Evolutionary conservation across 2,888 invertebrate species (phyloP), one percentile per base, ranked within the genome.

Genomic region (Epirrhoe alternata): DNA sequence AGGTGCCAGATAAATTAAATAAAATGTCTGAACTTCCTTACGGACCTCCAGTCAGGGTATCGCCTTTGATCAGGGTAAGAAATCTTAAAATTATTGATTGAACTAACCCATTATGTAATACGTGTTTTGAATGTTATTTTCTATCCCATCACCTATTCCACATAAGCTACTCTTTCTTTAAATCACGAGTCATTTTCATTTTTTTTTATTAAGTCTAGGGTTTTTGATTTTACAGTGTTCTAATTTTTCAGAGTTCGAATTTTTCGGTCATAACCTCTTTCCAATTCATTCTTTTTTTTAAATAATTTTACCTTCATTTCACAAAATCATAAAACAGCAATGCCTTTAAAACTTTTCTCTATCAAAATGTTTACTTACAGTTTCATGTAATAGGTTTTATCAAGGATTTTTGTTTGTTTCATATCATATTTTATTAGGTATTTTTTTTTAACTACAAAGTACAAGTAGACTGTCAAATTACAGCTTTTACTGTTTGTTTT

Each of bases 21-120:
- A 90, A 69, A 78, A 93, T 93, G 92, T 88, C 92, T 74, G 85
- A 84, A 47, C 89, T 93, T 74, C 92, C 92, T 12, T 93, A 76
- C 76, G 94, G 94, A 85, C 94, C 96, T 79, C 97, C 97, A 76
- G 95, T 97, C 72, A 94, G 95, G 82, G 97, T 97, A 74, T 97
- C 97, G 58, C 97, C 97, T 59, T 88, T 97, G 64, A 97, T 97
- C 84, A 96, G 96, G 94, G 97, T 96, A 94, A 92, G 78, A 85
- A 77, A 57, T 52, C 8, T 57, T 47, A 38, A 62, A 62, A 64
- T 51, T 64, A 56, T 64, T 61, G 16, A 45, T 45, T 14, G 5
- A 24, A 50, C 30, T 50, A 57, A 57, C 59, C 57, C 62, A 64
- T 76, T 75, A 75, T 73, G 73, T 74, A 75, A 71, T 70, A 69